phyloP scores from a whole-genome alignment of 1,140 invertebrate genomes.

The Hypothenemus hampei region DNA sequence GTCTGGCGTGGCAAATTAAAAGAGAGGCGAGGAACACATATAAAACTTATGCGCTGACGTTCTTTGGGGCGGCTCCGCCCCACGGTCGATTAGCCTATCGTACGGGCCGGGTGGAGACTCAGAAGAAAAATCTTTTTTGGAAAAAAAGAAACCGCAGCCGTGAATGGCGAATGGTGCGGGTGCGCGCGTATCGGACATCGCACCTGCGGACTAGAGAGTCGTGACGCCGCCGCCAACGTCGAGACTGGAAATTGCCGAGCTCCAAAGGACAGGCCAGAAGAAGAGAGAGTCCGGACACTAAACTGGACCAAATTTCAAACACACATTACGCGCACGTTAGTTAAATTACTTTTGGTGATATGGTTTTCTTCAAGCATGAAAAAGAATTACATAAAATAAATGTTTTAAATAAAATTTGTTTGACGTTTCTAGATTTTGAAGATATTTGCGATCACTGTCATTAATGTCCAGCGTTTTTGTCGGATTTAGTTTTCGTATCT shows the following conservation, averaged over 20 bases:
- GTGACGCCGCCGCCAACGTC: slow-evolving; percentile 41
- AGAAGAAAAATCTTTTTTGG: slow-evolving; percentile 45
- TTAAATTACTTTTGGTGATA: too few relatives aligned
- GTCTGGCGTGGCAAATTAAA: slow-evolving; percentile 30
- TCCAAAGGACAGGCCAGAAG: slow-evolving; percentile 12
- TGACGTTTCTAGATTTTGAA: too few relatives aligned
- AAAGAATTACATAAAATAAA: too few relatives aligned
- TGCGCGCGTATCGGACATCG: slow-evolving; percentile 49
- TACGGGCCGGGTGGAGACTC: slow-evolving; percentile 45
- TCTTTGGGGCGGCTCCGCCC: slow-evolving; percentile 34
- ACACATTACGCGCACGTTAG: too few relatives aligned
- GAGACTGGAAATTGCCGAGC: slow-evolving; percentile 33
- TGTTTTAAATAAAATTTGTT: too few relatives aligned
- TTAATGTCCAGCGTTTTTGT: too few relatives aligned
- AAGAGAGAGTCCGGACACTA: slow-evolving; percentile 28
- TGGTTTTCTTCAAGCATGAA: too few relatives aligned
- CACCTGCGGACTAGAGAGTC: slow-evolving; percentile 46
- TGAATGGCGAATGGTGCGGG: slow-evolving; percentile 45
- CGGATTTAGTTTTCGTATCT: too few relatives aligned
- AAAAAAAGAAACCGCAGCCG: slow-evolving; percentile 43
- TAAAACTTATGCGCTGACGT: slow-evolving; percentile 25
- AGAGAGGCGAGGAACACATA: slow-evolving; percentile 26
- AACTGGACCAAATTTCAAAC: too few relatives aligned
- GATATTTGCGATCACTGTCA: too few relatives aligned
- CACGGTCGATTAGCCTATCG: slow-evolving; percentile 44